These are phyloP conservation scores for Andrena haemorrhoa DNA, from an alignment of 2,888 invertebrate genomes.

Conservation along the genomic window DNA sequence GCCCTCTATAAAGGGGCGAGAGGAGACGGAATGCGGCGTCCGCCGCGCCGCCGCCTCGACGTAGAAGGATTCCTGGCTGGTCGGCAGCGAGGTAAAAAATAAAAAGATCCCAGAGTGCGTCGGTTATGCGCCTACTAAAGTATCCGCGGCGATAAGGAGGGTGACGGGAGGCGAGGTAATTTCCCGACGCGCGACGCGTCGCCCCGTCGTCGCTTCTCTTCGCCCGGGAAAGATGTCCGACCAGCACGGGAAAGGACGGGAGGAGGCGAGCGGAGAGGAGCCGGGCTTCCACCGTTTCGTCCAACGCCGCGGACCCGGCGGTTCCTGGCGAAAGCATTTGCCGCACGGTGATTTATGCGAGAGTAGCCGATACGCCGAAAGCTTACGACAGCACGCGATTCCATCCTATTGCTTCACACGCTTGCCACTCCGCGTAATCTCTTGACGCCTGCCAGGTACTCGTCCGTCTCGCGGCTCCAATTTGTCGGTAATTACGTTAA, in stretches of 20 bases:
- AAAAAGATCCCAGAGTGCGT: constrained; percentile 16
- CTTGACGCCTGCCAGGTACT: constrained; percentile 57
- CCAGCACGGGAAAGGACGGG: background rate
- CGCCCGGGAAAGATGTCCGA: background rate
- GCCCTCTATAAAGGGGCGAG: constrained; percentile 60
- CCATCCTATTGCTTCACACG: constrained; percentile 53
- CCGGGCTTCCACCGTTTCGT: constrained; percentile 6
- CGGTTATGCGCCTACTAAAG: constrained; percentile 43
- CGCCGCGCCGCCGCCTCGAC: constrained; percentile 27
- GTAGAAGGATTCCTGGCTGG: constrained; percentile 30
- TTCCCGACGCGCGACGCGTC: constrained; percentile 3
- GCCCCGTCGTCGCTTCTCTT: background rate
- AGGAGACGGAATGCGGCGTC: constrained; percentile 40
- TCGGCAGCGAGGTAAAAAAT: background rate
- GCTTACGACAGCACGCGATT: constrained; percentile 59
- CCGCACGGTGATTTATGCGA: constrained; percentile 65
- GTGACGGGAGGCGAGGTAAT: constrained; percentile 11
- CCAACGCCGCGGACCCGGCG: constrained; percentile 4
- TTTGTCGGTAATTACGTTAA: constrained; percentile 75
- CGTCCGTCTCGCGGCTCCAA: constrained; percentile 65
- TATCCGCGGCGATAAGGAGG: constrained; percentile 35
- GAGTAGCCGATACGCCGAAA: constrained; percentile 46
- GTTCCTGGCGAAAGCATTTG: constrained; percentile 53
- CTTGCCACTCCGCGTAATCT: constrained; percentile 62
- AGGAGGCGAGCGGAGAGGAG: background rate